Evolutionary conservation across 2,888 invertebrate genomes (phyloP).

Genomic region (Zaprionus bogoriensis): DNA sequence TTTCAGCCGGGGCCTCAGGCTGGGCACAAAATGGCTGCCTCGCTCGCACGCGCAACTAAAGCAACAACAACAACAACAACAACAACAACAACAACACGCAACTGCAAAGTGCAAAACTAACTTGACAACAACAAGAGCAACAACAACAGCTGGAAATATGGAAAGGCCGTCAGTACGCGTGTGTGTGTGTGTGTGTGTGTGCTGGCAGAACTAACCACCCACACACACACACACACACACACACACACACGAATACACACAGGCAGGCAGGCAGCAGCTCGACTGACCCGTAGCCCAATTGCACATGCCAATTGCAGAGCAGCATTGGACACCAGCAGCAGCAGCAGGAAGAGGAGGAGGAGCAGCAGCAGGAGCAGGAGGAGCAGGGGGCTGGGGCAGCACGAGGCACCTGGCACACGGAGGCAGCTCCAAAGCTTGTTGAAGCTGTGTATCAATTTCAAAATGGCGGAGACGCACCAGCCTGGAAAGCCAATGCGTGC

Average conservation of each 20-base stretch:
- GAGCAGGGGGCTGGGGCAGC: background rate
- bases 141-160: constrained; percentile 73
- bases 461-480: constrained; percentile 66
- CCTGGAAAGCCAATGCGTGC: constrained; percentile 28
- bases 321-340: background rate
- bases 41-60: constrained; percentile 39
- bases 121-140: constrained; percentile 42
- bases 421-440: constrained; percentile 28
- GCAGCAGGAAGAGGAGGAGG: no score
- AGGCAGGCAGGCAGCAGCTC: constrained; percentile 3
- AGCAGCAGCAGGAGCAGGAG: background rate
- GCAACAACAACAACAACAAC: constrained; percentile 21
- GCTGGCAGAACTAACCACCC: background rate
- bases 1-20: background rate
- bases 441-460: constrained; percentile 67
- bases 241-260: background rate
- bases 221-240: constrained; percentile 3
- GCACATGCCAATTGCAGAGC: constrained; percentile 45
- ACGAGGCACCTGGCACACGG: background rate
- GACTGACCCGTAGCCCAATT: constrained; percentile 51
- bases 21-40: constrained; percentile 43
- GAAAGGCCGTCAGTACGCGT: constrained; percentile 41
- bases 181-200: constrained; percentile 3
- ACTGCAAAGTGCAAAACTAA: constrained; percentile 56
- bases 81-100: constrained; percentile 18